Evolutionary conservation across 2,797 vertebrate genomes (phyloP).

Genomic region (Cottoperca gobio): DNA sequence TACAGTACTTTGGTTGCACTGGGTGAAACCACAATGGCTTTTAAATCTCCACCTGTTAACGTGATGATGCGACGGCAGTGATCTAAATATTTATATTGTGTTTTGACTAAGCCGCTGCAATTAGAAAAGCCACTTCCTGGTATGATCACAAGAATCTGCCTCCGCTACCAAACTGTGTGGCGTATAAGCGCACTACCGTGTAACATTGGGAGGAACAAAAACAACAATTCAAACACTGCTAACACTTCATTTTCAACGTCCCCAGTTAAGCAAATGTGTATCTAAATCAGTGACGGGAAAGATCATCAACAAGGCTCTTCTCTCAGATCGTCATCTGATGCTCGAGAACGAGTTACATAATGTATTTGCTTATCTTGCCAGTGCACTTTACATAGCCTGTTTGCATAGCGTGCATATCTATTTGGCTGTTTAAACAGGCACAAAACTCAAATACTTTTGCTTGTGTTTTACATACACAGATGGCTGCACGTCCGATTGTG

Average conservation of each 20-base stretch:
- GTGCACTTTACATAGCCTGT: slow-evolving; percentile 76
- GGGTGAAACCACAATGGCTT: not conserved
- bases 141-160: not conserved
- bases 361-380: slow-evolving; percentile 74
- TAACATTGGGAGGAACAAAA: not conserved
- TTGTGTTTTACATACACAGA: slow-evolving; percentile 37
- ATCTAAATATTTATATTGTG: slow-evolving; percentile 2
- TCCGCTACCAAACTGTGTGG: not conserved
- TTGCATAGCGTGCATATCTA: slow-evolving; percentile 77
- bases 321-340: slow-evolving; percentile 30
- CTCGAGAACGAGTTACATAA: slow-evolving; percentile 71
- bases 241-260: not conserved
- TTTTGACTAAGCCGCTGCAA: slow-evolving; percentile 16
- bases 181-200: not conserved
- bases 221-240: not conserved
- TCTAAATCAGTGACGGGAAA: not conserved
- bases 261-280: not conserved
- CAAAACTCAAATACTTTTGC: slow-evolving; percentile 38
- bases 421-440: slow-evolving; percentile 64
- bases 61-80: not conserved
- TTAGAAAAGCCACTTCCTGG: slow-evolving; percentile 17
- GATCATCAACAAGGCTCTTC: not conserved
- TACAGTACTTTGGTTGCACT: not conserved
- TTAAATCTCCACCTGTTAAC: slow-evolving; percentile 9
- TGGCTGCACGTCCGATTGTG: not conserved